Evolutionary conservation across 2,888 invertebrate species (phyloP), one percentile per base, ranked within the genome.

Genomic region (Tetragonisca angustula): DNA sequence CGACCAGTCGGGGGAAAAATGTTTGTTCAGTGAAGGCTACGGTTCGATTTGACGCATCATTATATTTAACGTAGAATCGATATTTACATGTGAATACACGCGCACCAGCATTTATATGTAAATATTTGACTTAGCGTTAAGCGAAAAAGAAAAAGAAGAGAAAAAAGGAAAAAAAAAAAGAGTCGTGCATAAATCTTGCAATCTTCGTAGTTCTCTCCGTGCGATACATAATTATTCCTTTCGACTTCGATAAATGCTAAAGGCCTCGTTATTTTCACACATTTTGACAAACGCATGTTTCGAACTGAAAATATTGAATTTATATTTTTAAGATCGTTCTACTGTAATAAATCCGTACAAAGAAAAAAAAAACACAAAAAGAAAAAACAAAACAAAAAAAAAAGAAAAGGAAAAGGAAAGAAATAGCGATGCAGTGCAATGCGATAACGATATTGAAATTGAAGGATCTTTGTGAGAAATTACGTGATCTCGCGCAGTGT

Each of bases 61-160:
- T 81, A 52, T 68, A 69, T 65, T 73, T 73, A 59, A 84, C 73
- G 77, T 81, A 79, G 79, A 50, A 76, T 81, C 81, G 69, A 82
- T 83, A 83, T 86, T 87, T 83, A 85, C 86, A 86, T 86, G 87
- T 82, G 87, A 81, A 86, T 77, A 83, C 69, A 81, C 67, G 54
- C 69, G 59, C 69, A 74, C 71, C 64, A 43, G 73, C 80, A 67
- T 84, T 73, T 84, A 76, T 83, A 77, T 81, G 85, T 78, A 84
- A 74, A 83, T 88, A 83, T 76, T 80, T 85, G 74, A 84, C 79
- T 86, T 27, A 87, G 83, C 89, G 87, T 90, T 86, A 70, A 87
- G 84, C 79, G 87, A 88, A 64, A 49, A 86, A 56, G 84, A 87
- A 43, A 43, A 43, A 43, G 9, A 36, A 36, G 5, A 86, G 11